Evolutionary conservation across 2,888 invertebrate genomes (phyloP), one percentile per base, ranked within the genome.

Genomic region (Heliconius charithonia): DNA sequence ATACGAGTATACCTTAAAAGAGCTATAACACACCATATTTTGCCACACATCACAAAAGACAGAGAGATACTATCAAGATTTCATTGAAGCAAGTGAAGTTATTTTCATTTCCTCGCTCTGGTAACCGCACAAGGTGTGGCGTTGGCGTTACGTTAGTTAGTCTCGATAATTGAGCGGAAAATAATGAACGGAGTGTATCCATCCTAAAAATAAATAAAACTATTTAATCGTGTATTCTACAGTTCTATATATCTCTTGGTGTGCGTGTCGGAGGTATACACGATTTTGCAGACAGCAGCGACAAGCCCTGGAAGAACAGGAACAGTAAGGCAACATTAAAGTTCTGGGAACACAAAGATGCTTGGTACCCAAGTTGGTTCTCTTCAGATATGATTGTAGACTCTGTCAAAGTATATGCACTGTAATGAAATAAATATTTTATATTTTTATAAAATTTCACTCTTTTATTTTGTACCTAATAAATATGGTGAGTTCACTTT

Each of bases 241-340:
- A 97, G 96, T 97, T 98, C 95, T 97, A 97, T 89, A 87, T 98
- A 16, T 95, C 96, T 0, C 88, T 98, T 37, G 98, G 98, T 19
- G 95, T 98, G 6, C 97, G 97, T 7, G 97, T 97, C n/a, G 98
- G 97, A 0, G 98, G 98, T 13, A 91, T 96, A 71, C 95, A 96
- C 78, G 96, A 96, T 88, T 98, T 97, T 87, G 94, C 96, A 0
- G 97, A 98, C 85, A 87, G 89, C 78, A 85, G 90, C 0, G 91
- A 91, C 69, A 98, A 98, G 87, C 98, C 98, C 0, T 98, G 98
- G 98, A 92, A 84, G 75, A 98, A 98, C 88, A 89, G 90, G 7
- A 95, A 95, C 77, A 96, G 96, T 2, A 96, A 96, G 85, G 96
- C 96, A 0, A 95, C 96, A 88, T 90, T 95, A 19, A 91, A 95